Conservation (phyloP, 2,888 invertebrate species). For the Stomorhina lunata region DNA sequence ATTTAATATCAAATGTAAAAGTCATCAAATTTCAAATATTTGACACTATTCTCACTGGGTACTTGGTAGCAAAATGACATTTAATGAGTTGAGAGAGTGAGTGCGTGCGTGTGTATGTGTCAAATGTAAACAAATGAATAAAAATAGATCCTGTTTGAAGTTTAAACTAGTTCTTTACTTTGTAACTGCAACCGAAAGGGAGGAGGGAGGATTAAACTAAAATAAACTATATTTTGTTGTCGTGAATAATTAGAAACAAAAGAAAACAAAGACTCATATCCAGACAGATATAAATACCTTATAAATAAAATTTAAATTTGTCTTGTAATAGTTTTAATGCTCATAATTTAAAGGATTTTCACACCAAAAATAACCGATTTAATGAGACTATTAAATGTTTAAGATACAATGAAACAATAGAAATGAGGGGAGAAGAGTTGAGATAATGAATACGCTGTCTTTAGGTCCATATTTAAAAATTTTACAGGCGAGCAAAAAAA, state of each 20-base stretch:
- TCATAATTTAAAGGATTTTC: constrained; percentile 29
- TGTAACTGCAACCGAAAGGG: no score
- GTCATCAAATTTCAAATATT: no score
- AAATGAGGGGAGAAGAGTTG: background rate
- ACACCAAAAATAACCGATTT: constrained; percentile 39
- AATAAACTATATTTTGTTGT: constrained; percentile 42
- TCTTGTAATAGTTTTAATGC: background rate
- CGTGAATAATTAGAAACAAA: constrained; percentile 24
- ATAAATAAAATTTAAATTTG: background rate
- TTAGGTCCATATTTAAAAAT: no score
- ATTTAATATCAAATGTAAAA: no score
- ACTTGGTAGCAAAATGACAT: background rate
- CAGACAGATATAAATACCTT: background rate
- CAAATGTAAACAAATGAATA: background rate
- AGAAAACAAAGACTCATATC: constrained; percentile 11
- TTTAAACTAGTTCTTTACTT: background rate
- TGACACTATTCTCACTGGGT: no score
- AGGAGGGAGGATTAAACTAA: constrained; percentile 8
- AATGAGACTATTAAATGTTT: constrained; percentile 53
- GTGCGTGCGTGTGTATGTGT: background rate
- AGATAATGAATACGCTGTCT: background rate
- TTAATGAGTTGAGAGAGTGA: background rate
- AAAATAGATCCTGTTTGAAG: background rate
- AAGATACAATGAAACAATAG: constrained; percentile 32
- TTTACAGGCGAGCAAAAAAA: no score